Conservation (phyloP, 2,113 vertebrate genomes). For the Hypocryptadius cinnamomeus region DNA sequence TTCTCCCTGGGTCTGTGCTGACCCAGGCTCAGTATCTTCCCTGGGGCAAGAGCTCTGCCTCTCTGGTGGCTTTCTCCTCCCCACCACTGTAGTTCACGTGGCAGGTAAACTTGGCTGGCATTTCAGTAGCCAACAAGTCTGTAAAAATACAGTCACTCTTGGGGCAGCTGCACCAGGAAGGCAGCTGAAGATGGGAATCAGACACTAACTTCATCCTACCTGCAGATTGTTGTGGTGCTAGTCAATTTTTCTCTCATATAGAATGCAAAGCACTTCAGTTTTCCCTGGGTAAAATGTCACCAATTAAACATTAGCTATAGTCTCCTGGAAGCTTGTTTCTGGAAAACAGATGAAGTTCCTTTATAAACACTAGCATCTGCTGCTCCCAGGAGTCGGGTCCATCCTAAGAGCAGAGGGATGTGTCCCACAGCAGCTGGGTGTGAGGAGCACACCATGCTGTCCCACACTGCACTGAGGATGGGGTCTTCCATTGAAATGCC, state of each 20-base stretch:
- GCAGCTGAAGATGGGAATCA: neutral
- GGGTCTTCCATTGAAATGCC: neutral
- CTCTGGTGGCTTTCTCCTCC: neutral
- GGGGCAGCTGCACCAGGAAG: neutral
- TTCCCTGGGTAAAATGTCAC: neutral
- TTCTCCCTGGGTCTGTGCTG: neutral
- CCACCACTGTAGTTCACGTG: accelerated
- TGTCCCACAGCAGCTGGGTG: neutral
- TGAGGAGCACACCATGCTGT: accelerated
- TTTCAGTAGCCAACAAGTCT: neutral
- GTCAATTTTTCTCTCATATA: neutral
- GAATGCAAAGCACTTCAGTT: neutral
- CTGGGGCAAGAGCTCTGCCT: neutral
- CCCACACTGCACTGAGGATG: accelerated
- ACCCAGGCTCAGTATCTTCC: neutral
- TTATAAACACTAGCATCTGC: neutral
- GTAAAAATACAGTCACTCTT: accelerated
- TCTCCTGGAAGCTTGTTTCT: neutral
- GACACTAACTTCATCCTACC: neutral
- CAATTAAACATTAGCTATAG: neutral
- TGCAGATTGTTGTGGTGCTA: neutral
- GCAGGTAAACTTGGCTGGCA: neutral
- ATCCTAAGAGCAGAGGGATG: neutral
- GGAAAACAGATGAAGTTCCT: neutral
- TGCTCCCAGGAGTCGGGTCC: neutral